Evolutionary conservation across 2,113 vertebrate species (phyloP).

Genomic region (Nematolebias whitei): DNA sequence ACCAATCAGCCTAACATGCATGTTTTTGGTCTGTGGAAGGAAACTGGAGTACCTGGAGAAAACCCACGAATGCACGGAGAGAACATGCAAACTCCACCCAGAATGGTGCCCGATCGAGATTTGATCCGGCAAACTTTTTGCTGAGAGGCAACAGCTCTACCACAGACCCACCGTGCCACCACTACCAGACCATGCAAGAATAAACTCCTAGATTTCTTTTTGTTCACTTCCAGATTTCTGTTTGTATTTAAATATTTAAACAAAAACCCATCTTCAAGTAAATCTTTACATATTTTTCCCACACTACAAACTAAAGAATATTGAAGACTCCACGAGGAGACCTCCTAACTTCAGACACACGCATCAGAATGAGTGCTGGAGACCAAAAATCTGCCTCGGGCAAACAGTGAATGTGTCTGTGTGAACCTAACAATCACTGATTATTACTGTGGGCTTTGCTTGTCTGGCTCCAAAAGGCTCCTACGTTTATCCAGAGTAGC

Average conservation of each 20-base stretch:
- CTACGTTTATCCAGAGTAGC: slow-evolving; percentile 50
- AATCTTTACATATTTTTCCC: slow-evolving; percentile 35
- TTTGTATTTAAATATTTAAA: not conserved
- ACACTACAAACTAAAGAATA: slow-evolving; percentile 13
- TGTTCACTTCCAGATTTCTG: no score
- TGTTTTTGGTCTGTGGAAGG: no score
- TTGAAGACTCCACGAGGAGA: not conserved
- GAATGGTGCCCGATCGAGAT: no score
- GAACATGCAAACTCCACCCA: no score
- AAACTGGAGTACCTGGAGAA: no score
- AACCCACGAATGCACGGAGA: no score
- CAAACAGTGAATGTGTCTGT: slow-evolving; percentile 34
- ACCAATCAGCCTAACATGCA: no score
- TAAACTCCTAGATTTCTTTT: no score
- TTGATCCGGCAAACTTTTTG: no score
- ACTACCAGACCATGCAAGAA: no score
- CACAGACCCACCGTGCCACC: no score
- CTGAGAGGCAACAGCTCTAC: no score
- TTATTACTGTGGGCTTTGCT: slow-evolving; percentile 51
- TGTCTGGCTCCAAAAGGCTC: slow-evolving; percentile 39
- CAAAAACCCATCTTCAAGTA: slow-evolving; percentile 7
- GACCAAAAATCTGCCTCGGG: slow-evolving; percentile 45
- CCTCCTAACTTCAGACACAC: slow-evolving; percentile 37
- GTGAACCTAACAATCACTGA: slow-evolving; percentile 52
- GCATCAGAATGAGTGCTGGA: slow-evolving; percentile 9